A percentile compares a stretch with the other conserved stretches of the same genome.
These are phyloP conservation scores for Rhinella marina DNA, from an alignment of 2,797 vertebrate genomes.

Conservation along the genomic window DNA sequence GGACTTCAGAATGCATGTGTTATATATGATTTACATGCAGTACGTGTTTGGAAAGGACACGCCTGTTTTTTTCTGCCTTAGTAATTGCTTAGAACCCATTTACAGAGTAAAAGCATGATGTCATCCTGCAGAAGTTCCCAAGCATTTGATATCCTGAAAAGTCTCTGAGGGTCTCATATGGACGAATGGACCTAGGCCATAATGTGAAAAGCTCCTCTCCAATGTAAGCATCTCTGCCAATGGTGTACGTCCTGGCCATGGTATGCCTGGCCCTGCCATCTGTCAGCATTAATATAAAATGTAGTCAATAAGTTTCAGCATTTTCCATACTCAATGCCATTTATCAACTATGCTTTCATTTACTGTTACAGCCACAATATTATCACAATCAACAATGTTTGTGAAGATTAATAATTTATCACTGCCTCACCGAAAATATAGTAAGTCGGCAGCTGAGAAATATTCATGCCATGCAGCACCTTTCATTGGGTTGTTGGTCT, in stretches of 20 bases:
- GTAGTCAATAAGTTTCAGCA: background rate
- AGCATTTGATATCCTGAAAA: background rate
- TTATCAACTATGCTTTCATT: background rate
- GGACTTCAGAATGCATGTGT: background rate
- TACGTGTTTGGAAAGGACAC: background rate
- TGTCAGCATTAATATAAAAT: background rate
- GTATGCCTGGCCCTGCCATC: background rate
- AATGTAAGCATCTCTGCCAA: background rate
- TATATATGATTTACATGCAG: background rate
- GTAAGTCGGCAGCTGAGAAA: background rate
- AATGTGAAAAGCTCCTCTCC: background rate
- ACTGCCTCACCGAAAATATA: background rate
- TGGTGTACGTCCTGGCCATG: background rate
- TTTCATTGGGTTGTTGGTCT: slow-evolving; percentile 15
- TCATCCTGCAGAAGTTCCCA: background rate
- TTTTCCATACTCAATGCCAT: background rate
- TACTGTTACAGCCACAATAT: background rate
- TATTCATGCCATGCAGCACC: slow-evolving; percentile 35
- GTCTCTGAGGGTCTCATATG: background rate
- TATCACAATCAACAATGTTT: background rate
- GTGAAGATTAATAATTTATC: slow-evolving; percentile 22
- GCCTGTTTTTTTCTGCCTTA: background rate
- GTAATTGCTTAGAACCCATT: background rate
- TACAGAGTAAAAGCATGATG: background rate
- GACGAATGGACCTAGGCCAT: background rate